Evolutionary conservation across 1,140 invertebrate genomes (phyloP).

Genomic region (Calliphora vicina): DNA sequence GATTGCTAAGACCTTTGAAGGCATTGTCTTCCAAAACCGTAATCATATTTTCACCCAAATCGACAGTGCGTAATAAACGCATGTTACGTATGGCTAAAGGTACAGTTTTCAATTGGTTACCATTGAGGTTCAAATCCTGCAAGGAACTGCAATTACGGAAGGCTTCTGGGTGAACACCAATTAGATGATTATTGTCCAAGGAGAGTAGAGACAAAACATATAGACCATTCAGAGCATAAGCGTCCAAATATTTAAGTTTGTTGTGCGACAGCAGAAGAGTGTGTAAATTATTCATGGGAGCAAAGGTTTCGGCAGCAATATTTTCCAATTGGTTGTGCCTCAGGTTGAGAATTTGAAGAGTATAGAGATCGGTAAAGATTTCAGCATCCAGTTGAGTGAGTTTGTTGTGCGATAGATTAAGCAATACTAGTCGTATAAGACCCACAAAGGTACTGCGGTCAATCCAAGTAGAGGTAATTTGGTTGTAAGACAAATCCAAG

Average conservation of each 20-base stretch:
- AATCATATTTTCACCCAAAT: constrained; percentile 86
- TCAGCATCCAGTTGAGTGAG: constrained; percentile 81
- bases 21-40: constrained; percentile 78
- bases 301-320: constrained; percentile 81
- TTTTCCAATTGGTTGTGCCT: constrained; percentile 81
- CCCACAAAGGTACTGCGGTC: constrained; percentile 84
- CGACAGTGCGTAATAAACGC: constrained; percentile 78
- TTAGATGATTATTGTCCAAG: constrained; percentile 81
- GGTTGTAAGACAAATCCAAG: constrained; percentile 87
- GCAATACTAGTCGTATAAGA: constrained; percentile 82
- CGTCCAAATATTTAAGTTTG: constrained; percentile 77
- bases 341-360: constrained; percentile 82
- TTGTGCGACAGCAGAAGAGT: constrained; percentile 82
- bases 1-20: constrained; percentile 80
- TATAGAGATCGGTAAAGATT: constrained; percentile 82
- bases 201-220: constrained; percentile 80
- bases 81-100: constrained; percentile 80
- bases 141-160: constrained; percentile 83
- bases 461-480: constrained; percentile 84
- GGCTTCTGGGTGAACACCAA: constrained; percentile 79
- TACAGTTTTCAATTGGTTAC: constrained; percentile 81
- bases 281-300: constrained; percentile 84
- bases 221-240: constrained; percentile 79
- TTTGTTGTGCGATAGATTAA: constrained; percentile 87
- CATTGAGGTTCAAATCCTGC: constrained; percentile 85